Percentiles rank a stretch among this genome's conserved stretches.
Evolutionary conservation across 2,113 vertebrate genomes (phyloP).

Genomic region (Montifringilla adamsi): DNA sequence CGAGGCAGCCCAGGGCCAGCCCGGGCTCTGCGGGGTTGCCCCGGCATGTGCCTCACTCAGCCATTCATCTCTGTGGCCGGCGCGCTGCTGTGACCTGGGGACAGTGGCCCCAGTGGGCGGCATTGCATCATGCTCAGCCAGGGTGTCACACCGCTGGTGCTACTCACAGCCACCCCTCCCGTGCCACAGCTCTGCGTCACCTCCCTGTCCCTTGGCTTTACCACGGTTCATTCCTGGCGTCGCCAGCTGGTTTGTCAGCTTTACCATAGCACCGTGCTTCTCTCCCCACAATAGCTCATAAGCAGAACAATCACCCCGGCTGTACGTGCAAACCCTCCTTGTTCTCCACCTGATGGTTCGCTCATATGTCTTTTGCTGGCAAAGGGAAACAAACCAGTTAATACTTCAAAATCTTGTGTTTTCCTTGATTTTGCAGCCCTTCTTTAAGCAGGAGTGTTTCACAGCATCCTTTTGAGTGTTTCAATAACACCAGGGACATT

Average conservation of each 20-base stretch:
- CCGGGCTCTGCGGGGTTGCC: not conserved
- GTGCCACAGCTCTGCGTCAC: fast-evolving
- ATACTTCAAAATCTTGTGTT: not conserved
- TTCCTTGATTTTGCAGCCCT: not conserved
- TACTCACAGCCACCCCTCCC: not conserved
- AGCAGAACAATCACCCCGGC: not conserved
- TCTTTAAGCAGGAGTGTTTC: not conserved
- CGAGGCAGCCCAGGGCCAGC: not conserved
- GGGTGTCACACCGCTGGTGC: fast-evolving
- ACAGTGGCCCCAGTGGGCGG: fast-evolving
- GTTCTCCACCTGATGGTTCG: not conserved
- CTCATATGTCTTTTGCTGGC: not conserved
- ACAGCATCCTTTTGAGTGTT: not conserved
- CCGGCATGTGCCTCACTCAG: not conserved
- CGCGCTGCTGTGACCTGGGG: fast-evolving
- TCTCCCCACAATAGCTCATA: fast-evolving
- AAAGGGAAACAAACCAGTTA: not conserved
- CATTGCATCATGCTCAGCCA: not conserved
- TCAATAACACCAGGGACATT: not conserved
- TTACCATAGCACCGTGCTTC: not conserved
- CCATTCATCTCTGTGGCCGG: fast-evolving
- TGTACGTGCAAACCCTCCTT: not conserved
- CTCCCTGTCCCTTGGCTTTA: not conserved
- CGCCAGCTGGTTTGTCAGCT: not conserved
- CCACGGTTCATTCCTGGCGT: not conserved